Conservation (phyloP, 2,888 invertebrate species). For the Oxyscelio sp. region DNA sequence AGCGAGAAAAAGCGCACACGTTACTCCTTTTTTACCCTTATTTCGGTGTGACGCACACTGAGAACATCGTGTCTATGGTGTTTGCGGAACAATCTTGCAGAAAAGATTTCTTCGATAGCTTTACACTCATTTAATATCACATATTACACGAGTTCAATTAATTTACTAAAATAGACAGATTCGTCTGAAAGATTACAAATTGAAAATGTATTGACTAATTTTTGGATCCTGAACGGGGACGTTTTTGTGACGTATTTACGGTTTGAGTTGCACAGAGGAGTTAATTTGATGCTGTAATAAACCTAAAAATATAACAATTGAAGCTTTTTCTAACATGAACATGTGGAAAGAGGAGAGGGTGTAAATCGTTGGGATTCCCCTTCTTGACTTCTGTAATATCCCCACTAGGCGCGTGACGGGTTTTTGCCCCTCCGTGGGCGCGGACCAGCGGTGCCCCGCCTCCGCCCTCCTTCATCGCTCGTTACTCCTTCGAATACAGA, state of each 20-base stretch:
- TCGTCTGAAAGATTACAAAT: too few species aligned
- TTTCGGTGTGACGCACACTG: constrained; percentile 38
- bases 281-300: not conserved
- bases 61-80: constrained; percentile 40
- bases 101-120: constrained; percentile 4
- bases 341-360: constrained; percentile 74
- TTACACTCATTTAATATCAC: too few species aligned
- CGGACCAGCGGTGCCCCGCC: constrained; percentile 89
- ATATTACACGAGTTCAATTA: too few species aligned
- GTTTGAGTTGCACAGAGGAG: too few species aligned
- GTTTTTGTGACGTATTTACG: too few species aligned
- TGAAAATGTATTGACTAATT: too few species aligned
- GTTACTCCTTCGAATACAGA: constrained; percentile 79
- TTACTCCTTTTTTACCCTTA: constrained; percentile 73
- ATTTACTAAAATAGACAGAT: too few species aligned
- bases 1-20: constrained; percentile 74
- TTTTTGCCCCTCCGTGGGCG: constrained; percentile 90
- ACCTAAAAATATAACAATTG: not conserved
- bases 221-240: too few species aligned
- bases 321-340: constrained; percentile 26
- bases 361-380: constrained; percentile 81
- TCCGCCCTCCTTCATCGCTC: constrained; percentile 85
- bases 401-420: constrained; percentile 78
- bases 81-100: constrained; percentile 53
- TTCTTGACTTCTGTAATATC: constrained; percentile 84